A percentile compares a stretch with the other conserved stretches of the same genome.
phyloP scores from a whole-genome alignment of 2,113 vertebrate species.

The Microtus montanus region DNA sequence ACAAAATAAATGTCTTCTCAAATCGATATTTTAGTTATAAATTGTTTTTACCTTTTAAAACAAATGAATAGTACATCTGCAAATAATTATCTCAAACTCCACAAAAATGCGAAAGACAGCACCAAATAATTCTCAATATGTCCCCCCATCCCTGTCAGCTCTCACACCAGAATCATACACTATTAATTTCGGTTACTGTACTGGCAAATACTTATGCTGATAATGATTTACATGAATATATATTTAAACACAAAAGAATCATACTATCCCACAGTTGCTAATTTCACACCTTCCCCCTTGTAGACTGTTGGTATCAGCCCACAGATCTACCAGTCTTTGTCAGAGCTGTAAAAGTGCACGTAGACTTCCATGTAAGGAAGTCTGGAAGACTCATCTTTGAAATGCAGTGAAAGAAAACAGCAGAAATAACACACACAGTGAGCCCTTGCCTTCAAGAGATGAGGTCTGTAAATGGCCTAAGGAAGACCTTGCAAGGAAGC shows the following conservation, averaged over 20 bases:
- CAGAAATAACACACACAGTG: neutral
- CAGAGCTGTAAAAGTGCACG: neutral
- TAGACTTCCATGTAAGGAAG: neutral
- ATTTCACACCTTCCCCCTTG: neutral
- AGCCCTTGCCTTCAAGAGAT: neutral
- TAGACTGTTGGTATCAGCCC: neutral
- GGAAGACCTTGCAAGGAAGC: neutral
- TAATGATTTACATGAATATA: neutral
- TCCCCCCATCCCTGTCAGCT: neutral
- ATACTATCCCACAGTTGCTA: neutral
- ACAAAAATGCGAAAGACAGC: constrained; percentile 21
- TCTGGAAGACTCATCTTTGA: neutral
- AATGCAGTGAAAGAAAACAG: neutral
- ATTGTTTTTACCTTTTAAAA: constrained; percentile 8
- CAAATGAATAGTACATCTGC: constrained; percentile 27
- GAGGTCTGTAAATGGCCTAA: neutral
- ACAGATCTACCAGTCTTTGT: neutral
- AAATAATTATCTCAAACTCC: constrained; percentile 34
- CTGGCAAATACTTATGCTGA: constrained; percentile 21
- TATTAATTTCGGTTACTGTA: constrained; percentile 30
- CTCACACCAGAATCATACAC: neutral
- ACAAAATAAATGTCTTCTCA: neutral
- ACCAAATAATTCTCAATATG: constrained; percentile 39
- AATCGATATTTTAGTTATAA: neutral
- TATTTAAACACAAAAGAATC: constrained; percentile 34